phyloP scores from a whole-genome alignment of 2,113 vertebrate genomes.

The Poeciliopsis turrubarensis region DNA sequence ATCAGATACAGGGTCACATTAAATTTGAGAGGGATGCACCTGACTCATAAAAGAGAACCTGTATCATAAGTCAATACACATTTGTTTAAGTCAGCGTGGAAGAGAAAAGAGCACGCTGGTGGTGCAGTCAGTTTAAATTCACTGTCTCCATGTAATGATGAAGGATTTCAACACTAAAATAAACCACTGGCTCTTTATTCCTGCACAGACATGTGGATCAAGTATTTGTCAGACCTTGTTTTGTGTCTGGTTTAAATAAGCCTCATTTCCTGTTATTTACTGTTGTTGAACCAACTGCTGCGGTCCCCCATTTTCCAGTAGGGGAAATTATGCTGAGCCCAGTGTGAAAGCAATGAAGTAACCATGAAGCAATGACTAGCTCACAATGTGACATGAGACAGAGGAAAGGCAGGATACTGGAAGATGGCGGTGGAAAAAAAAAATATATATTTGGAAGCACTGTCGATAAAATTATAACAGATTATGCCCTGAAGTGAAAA shows the following conservation, averaged over 20 bases:
- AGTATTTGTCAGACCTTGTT: slow-evolving; percentile 58
- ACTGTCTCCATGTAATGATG: slow-evolving; percentile 53
- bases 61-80: slow-evolving; percentile 67
- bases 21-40: slow-evolving; percentile 64
- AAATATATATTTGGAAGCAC: neutral
- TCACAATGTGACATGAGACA: slow-evolving; percentile 26
- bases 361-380: slow-evolving; percentile 46
- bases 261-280: slow-evolving; percentile 54
- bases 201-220: slow-evolving; percentile 24
- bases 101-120: slow-evolving; percentile 45
- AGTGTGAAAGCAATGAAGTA: slow-evolving; percentile 62
- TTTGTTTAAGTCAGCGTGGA: slow-evolving; percentile 19
- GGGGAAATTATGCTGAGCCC: slow-evolving; percentile 58
- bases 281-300: slow-evolving; percentile 37
- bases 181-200: slow-evolving; percentile 21
- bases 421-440: neutral
- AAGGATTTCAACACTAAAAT: slow-evolving; percentile 27
- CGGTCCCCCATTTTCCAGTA: slow-evolving; percentile 15
- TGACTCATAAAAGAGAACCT: slow-evolving; percentile 59
- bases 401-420: neutral
- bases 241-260: slow-evolving; percentile 46
- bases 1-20: slow-evolving; percentile 61
- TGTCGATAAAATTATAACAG: neutral
- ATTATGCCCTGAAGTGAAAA: neutral
- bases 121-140: slow-evolving; percentile 57